Conservation (phyloP, 2,797 vertebrate genomes). For the Danio aesculapii region DNA sequence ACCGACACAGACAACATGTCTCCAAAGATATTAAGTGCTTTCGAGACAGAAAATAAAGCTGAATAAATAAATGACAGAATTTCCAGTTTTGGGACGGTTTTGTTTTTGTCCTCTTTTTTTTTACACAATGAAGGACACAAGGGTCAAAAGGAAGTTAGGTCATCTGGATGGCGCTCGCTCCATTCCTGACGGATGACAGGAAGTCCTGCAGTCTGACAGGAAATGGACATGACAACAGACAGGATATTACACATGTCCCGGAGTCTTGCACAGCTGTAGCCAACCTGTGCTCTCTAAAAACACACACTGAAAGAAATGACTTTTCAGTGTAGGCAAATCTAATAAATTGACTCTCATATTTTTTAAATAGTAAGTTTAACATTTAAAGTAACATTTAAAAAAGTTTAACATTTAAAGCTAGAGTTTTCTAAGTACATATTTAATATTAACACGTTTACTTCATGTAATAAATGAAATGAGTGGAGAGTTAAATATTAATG, state of each 20-base stretch:
- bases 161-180: constrained; percentile 25
- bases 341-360: too few species aligned
- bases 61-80: background rate
- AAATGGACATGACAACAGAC: constrained; percentile 71
- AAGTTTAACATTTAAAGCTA: too few species aligned
- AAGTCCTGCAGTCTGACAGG: constrained; percentile 67
- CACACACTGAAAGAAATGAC: too few species aligned
- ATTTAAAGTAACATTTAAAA: too few species aligned
- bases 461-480: too few species aligned
- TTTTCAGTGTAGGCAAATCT: too few species aligned
- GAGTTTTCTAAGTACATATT: too few species aligned
- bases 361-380: too few species aligned
- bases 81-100: background rate
- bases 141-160: constrained; percentile 47
- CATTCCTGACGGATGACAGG: constrained; percentile 47
- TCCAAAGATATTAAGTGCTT: background rate
- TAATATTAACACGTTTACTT: too few species aligned
- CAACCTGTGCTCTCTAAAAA: background rate
- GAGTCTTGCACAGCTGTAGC: constrained; percentile 1
- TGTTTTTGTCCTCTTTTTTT: background rate
- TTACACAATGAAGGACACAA: constrained; percentile 57
- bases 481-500: too few species aligned
- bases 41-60: background rate
- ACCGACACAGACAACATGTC: background rate
- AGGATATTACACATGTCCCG: constrained; percentile 22